phyloP scores from a whole-genome alignment of 2,888 invertebrate species.

The Eueremaeus valkanovi region DNA sequence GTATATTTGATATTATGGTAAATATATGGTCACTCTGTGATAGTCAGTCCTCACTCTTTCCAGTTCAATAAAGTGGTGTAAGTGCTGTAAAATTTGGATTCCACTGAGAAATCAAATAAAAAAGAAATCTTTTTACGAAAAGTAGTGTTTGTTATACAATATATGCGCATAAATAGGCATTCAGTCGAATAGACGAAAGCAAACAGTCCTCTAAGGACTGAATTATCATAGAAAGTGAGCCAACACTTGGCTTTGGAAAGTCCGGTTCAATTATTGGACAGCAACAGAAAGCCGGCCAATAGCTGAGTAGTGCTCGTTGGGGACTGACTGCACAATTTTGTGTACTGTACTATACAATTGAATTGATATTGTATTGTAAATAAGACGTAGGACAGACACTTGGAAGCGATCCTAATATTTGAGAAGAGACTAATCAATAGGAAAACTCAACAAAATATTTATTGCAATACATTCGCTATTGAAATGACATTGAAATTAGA shows the following conservation, averaged over 20 bases:
- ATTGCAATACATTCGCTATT: not conserved
- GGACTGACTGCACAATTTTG: not conserved
- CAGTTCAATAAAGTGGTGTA: no score
- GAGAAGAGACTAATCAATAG: no score
- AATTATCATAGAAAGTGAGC: conserved; percentile 17
- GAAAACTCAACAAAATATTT: not conserved
- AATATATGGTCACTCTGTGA: no score
- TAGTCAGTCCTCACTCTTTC: no score
- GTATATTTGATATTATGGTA: no score
- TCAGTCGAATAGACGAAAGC: not conserved
- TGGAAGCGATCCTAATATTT: not conserved
- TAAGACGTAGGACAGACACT: not conserved
- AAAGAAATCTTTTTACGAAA: no score
- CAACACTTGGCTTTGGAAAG: not conserved
- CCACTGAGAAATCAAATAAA: no score
- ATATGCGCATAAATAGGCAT: no score
- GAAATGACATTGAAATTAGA: not conserved
- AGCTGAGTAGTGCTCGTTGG: not conserved
- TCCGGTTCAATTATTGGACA: no score
- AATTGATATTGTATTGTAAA: not conserved
- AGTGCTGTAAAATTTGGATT: no score
- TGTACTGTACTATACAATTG: not conserved
- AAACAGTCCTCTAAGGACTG: not conserved
- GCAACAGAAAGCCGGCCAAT: no score
- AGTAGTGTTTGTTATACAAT: no score